A percentile compares a stretch with the other conserved stretches of the same genome.
Conservation (phyloP, 1,140 invertebrate genomes). For the Luehdorfia chinensis region DNA sequence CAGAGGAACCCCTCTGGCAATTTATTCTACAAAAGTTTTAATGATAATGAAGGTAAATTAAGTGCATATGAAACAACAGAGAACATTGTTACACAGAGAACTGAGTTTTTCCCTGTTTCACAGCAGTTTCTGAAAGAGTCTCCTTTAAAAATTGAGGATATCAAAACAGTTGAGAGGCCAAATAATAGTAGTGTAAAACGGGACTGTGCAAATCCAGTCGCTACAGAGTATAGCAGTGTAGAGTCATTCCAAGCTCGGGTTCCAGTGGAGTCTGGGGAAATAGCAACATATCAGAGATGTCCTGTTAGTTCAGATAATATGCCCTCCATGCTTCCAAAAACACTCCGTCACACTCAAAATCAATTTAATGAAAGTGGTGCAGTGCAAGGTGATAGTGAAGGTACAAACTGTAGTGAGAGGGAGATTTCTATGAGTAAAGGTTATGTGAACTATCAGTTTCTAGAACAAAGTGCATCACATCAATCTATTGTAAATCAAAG, state of each 20-base stretch:
- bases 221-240: conserved; percentile 43
- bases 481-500: conserved; percentile 75
- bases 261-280: conserved; percentile 41
- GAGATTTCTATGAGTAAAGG: conserved; percentile 55
- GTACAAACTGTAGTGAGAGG: conserved; percentile 51
- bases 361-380: conserved; percentile 44
- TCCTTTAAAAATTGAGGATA: conserved; percentile 37
- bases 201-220: conserved; percentile 34
- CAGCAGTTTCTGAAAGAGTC: conserved; percentile 54
- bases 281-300: conserved; percentile 53
- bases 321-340: conserved; percentile 43
- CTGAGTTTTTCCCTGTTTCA: conserved; percentile 38
- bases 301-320: conserved; percentile 42
- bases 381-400: conserved; percentile 50
- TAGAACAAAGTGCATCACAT: conserved; percentile 73
- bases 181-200: conserved; percentile 37
- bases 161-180: conserved; percentile 29
- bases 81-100: conserved; percentile 28
- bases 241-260: conserved; percentile 48
- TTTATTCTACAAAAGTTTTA: conserved; percentile 50
- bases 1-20: conserved; percentile 31
- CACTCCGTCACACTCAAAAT: conserved; percentile 42
- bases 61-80: conserved; percentile 32
- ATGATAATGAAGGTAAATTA: conserved; percentile 45
- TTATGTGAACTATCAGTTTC: conserved; percentile 73